Evolutionary conservation across 2,113 vertebrate genomes (phyloP), one percentile per base, ranked within the genome.

Genomic region (Rallus limicola): DNA sequence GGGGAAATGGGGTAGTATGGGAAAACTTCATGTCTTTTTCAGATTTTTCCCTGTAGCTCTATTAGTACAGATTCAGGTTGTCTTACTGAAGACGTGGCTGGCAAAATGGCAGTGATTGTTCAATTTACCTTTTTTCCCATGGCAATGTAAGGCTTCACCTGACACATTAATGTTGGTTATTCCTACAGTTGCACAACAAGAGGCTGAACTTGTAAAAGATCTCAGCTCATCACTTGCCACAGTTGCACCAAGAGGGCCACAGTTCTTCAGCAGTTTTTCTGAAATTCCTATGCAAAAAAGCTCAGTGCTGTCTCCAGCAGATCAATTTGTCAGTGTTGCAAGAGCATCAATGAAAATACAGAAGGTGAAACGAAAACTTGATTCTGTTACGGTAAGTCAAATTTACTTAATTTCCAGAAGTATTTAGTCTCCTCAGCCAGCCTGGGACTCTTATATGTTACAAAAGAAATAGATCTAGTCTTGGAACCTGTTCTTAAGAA

Each of bases 291-390:
- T 72, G 7, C 88, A 97, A 69, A 98, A 97, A 91, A 97, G 97
- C 70, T 92, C 97, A 53, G 71, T 95, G 28, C 88, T 96, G 26
- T 97, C 97, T 71, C 96, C 97, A 9, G 88, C 98, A 95, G 98
- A 99, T 92, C 98, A 98, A 53, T 98, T 98, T 70, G 94, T 97
- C 74, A 98, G 64, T 48, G 85, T 98, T 69, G 98, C 98, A 65
- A 98, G 97, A 93, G 80, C 98, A 63, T 98, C 99, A 9, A 25
- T 99, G 91, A 99, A 98, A 96, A 98, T 99, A 98, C 98, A 99
- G 92, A 98, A 98, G 90, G 98, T 99, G 48, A 99, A 99, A 93
- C 98, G 99, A 90, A 99, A 98, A 65, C 98, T 99, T 21, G 98
- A 99, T 95, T 99, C 99, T 42, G 99, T 99, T 90, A 95, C 97